phyloP scores from a whole-genome alignment of 2,797 vertebrate species.

The Morus bassanus region DNA sequence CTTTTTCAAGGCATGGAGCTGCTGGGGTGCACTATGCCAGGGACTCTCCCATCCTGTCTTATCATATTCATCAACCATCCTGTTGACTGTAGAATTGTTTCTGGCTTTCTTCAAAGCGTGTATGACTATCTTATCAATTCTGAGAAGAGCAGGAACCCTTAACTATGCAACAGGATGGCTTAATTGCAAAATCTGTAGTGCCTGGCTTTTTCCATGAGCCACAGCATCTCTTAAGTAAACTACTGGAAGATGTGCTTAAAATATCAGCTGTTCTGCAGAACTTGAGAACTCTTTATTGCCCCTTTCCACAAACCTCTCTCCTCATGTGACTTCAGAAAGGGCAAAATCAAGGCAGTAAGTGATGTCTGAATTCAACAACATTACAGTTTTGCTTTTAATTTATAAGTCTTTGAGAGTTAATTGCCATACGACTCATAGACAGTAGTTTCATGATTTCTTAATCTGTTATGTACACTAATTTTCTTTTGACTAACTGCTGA shows the following conservation, averaged over 20 bases:
- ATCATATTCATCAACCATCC: slow-evolving; percentile 51
- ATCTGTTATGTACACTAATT: not conserved
- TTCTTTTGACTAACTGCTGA: slow-evolving; percentile 8
- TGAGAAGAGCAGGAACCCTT: not conserved
- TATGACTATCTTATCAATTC: not conserved
- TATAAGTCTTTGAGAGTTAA: not conserved
- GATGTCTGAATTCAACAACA: not conserved
- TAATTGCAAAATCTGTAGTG: slow-evolving; percentile 34
- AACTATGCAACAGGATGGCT: slow-evolving; percentile 42
- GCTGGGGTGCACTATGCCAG: not conserved
- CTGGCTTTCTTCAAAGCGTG: slow-evolving; percentile 40
- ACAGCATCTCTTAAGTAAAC: not conserved
- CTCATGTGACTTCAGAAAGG: not conserved
- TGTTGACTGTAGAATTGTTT: slow-evolving; percentile 65
- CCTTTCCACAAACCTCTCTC: not conserved
- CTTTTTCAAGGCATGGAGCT: not conserved
- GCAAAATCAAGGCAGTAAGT: not conserved
- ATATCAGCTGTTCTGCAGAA: not conserved
- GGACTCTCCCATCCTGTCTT: slow-evolving; percentile 66
- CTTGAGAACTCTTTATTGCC: not conserved
- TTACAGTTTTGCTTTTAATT: not conserved
- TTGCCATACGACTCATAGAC: not conserved
- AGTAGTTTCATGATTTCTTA: slow-evolving; percentile 17
- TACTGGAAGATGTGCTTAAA: not conserved
- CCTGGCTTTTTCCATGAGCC: slow-evolving; percentile 33